These are phyloP conservation scores for Tetramorium bicarinatum DNA, from an alignment of 2,888 invertebrate genomes.

Conservation along the genomic window DNA sequence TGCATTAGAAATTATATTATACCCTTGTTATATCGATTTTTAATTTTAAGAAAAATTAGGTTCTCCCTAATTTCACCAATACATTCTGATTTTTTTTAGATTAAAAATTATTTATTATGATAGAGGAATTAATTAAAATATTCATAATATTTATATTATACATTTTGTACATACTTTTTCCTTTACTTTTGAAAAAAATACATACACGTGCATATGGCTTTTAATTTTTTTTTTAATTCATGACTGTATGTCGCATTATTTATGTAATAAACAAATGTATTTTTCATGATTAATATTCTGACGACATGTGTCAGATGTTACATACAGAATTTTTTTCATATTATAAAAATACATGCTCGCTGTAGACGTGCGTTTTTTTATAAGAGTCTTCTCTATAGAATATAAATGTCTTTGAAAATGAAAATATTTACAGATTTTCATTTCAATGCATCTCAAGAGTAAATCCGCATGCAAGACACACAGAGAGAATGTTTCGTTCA, in stretches of 20 bases:
- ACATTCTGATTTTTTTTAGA: not conserved
- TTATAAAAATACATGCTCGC: not conserved
- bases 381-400: not conserved
- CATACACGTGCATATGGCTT: not conserved
- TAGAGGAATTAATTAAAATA: not conserved
- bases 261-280: not conserved
- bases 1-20: not conserved
- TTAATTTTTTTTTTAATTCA: not conserved
- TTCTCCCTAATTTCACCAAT: not conserved
- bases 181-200: not conserved
- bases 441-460: not conserved
- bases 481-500: not conserved
- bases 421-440: slow-evolving; percentile 10
- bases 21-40: not conserved
- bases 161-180: not conserved
- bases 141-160: not conserved
- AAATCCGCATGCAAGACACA: not conserved
- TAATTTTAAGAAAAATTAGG: not conserved
- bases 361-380: not conserved
- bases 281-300: not conserved
- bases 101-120: not conserved
- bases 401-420: slow-evolving; percentile 16
- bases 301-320: not conserved
- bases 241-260: not conserved
- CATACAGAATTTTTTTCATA: not conserved